Evolutionary conservation across 2,113 vertebrate species (phyloP).

Genomic region (Aythya baeri): DNA sequence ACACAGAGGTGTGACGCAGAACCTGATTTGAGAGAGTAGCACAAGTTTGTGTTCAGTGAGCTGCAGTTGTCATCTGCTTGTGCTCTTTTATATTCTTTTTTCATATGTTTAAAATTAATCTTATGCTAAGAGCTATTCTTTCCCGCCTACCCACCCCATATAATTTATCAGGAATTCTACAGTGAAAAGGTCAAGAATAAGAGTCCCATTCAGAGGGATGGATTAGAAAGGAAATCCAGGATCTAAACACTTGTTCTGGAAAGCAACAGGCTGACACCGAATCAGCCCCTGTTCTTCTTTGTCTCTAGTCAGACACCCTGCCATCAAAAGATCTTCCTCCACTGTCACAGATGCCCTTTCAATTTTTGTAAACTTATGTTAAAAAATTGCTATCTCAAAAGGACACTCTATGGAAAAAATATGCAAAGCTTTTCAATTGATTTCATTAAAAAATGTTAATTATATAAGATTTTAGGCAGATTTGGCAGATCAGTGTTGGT

Average conservation of each 20-base stretch:
- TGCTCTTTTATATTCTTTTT: neutral
- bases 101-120: neutral
- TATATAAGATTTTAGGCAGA: neutral
- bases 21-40: neutral
- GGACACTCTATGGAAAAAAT: neutral
- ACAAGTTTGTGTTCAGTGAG: neutral
- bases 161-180: neutral
- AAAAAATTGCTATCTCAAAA: neutral
- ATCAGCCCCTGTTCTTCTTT: neutral
- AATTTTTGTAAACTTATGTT: neutral
- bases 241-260: neutral
- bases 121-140: neutral
- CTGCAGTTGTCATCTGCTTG: neutral
- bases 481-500: neutral
- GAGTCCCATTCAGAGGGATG: neutral
- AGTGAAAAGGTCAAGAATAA: slow-evolving; percentile 1
- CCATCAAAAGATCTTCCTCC: neutral
- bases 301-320: neutral
- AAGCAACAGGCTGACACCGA: neutral
- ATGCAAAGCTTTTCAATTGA: neutral
- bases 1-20: neutral
- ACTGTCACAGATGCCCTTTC: neutral
- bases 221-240: neutral
- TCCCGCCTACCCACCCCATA: neutral
- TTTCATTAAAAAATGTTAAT: neutral